Base-by-base conservation (phyloP, 2,888 invertebrate species). In the Strigamia maritima region DNA sequence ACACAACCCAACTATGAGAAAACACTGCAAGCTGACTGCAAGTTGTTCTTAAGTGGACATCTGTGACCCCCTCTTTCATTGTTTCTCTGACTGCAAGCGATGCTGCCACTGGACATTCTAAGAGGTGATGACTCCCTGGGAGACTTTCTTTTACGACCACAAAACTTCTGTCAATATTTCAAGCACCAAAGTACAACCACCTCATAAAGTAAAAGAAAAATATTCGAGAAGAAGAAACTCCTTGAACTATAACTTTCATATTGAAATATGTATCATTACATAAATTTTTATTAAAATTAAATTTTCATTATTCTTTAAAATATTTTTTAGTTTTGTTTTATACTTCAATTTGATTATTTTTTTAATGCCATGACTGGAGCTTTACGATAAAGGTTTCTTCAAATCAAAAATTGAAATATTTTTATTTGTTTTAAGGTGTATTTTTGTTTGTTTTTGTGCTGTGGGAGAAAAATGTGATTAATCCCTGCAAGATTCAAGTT, bases 1-100 rank as follows among this genome's bases (percentile, higher is more conserved):
- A 70, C 22, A 22, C 1, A 28, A 16, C 1, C 70, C 70, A 70
- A 70, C 26, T 70, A n/a, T 26, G 28, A 26, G 70, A 70, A 65
- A 26, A 70, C 26, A 70, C 14, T 70, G 70, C 70, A 70, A 70
- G 70, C 70, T 70, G 70, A 70, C 70, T 70, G 70, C 70, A 70
- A 70, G 70, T 70, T 70, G 70, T 70, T 70, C 70, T 70, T 70
- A 70, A 70, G 70, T 70, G 70, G 70, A 70, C 70, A 70, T 70
- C 70, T 70, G 70, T 70, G 70, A 70, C 70, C 70, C 14, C 70
- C 70, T n/a, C 70, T 70, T 70, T 70, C 70, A 70, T 28, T 70
- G 70, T 70, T 70, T 70, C 70, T 70, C 70, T 12, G 70, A 70
- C 70, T 70, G 70, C 24, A 70, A 28, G 70, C 70, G 70, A 26